Percentiles rank a stretch among this genome's conserved stretches.
phyloP scores from a whole-genome alignment of 1,140 invertebrate species.

The Campoletis sonorensis region DNA sequence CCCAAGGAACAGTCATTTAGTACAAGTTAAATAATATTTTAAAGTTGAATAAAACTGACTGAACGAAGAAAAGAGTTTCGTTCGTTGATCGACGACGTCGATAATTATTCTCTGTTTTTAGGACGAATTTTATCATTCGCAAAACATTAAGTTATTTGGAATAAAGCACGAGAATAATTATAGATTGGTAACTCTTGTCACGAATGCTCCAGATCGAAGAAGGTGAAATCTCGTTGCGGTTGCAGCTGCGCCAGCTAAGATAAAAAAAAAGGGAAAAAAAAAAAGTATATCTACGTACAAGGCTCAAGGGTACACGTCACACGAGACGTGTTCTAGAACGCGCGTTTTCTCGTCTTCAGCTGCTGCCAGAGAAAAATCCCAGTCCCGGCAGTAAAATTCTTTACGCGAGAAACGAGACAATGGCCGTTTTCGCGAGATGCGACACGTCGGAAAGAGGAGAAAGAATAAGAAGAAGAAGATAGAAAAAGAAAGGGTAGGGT shows the following conservation, averaged over 20 bases:
- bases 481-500: not conserved
- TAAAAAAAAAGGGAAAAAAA: conserved; percentile 5
- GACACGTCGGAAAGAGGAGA: conserved; percentile 26
- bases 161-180: not conserved
- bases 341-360: conserved; percentile 44
- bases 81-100: no score
- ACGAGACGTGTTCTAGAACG: conserved; percentile 20
- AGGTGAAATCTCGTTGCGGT: not conserved
- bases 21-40: no score
- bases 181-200: not conserved
- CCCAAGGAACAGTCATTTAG: no score
- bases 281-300: conserved; percentile 1
- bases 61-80: not conserved
- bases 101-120: no score
- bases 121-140: no score
- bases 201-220: not conserved
- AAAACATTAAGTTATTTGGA: no score
- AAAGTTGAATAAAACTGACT: not conserved
- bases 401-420: conserved; percentile 43
- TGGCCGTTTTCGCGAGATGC: conserved; percentile 41
- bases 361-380: conserved; percentile 40
- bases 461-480: not conserved
- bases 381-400: conserved; percentile 45
- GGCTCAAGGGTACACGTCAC: conserved; percentile 27
- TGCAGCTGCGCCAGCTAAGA: not conserved